phyloP scores from a whole-genome alignment of 2,113 vertebrate species.

The Sialia sialis region DNA sequence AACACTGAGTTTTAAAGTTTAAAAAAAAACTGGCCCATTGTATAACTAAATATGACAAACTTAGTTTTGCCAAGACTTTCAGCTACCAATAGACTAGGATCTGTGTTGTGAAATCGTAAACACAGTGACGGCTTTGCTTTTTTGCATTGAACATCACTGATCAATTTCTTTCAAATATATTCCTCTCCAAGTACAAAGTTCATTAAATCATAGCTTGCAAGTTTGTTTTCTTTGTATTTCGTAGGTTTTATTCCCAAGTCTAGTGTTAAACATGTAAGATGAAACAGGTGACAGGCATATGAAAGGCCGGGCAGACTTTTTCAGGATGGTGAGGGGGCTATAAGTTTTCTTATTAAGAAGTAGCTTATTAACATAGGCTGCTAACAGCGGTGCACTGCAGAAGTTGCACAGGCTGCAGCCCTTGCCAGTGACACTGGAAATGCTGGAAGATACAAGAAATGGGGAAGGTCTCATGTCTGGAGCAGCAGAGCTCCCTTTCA shows the following conservation, averaged over 20 bases:
- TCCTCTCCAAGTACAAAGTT: conserved; percentile 15
- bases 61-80: conserved; percentile 34
- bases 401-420: fast-evolving
- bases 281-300: not conserved
- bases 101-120: not conserved
- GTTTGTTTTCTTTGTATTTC: not conserved
- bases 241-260: not conserved
- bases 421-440: not conserved
- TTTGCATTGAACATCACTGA: not conserved
- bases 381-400: not conserved
- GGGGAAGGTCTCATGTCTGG: too few relatives aligned
- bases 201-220: conserved; percentile 16
- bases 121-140: not conserved
- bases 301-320: not conserved
- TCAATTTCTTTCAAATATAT: conserved; percentile 51
- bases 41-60: conserved; percentile 37
- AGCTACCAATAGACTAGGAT: not conserved
- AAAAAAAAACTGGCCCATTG: conserved; percentile 3
- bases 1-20: not conserved
- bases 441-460: too few relatives aligned
- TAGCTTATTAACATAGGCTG: not conserved
- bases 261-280: not conserved
- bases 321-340: fast-evolving
- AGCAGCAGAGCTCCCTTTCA: fast-evolving
- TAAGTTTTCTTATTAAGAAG: not conserved